Conservation (phyloP, 1,140 invertebrate species). For the Heliconius melpomene region DNA sequence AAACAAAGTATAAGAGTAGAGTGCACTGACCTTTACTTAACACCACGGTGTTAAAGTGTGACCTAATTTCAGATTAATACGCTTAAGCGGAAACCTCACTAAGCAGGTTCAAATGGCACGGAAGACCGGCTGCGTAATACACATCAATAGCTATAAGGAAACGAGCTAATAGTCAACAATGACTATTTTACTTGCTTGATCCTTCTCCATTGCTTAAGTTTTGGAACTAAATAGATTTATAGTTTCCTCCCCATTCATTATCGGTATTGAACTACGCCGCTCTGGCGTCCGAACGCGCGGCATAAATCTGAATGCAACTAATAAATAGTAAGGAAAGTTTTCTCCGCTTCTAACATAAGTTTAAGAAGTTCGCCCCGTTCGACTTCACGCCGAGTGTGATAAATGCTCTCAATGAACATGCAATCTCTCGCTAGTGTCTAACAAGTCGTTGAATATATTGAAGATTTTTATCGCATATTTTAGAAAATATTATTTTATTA, state of each 20-base stretch:
- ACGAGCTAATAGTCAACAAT: slow-evolving; percentile 59
- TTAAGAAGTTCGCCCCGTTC: slow-evolving; percentile 44
- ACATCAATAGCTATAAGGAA: slow-evolving; percentile 50
- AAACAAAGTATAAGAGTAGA: slow-evolving; percentile 42
- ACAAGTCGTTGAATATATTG: slow-evolving; percentile 30
- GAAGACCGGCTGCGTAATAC: slow-evolving; percentile 55
- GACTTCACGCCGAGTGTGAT: slow-evolving; percentile 45
- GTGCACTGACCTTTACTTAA: slow-evolving; percentile 72
- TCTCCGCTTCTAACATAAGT: slow-evolving; percentile 55
- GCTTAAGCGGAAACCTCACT: slow-evolving; percentile 80
- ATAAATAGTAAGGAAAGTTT: slow-evolving; percentile 65
- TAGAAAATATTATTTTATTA: not conserved
- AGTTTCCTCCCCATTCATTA: slow-evolving; percentile 80
- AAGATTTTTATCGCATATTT: slow-evolving; percentile 15
- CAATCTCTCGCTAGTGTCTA: slow-evolving; percentile 24
- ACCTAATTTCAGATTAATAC: slow-evolving; percentile 80
- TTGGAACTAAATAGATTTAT: slow-evolving; percentile 76
- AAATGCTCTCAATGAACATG: slow-evolving; percentile 34
- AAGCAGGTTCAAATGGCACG: slow-evolving; percentile 75
- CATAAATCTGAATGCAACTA: slow-evolving; percentile 78
- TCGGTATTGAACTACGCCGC: slow-evolving; percentile 64
- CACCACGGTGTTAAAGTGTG: slow-evolving; percentile 70
- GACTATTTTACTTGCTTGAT: slow-evolving; percentile 63
- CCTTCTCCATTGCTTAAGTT: slow-evolving; percentile 73
- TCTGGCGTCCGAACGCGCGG: slow-evolving; percentile 51